These are phyloP conservation scores for Ormyrus nitidulus DNA, from an alignment of 2,888 invertebrate species.

Conservation along the genomic window DNA sequence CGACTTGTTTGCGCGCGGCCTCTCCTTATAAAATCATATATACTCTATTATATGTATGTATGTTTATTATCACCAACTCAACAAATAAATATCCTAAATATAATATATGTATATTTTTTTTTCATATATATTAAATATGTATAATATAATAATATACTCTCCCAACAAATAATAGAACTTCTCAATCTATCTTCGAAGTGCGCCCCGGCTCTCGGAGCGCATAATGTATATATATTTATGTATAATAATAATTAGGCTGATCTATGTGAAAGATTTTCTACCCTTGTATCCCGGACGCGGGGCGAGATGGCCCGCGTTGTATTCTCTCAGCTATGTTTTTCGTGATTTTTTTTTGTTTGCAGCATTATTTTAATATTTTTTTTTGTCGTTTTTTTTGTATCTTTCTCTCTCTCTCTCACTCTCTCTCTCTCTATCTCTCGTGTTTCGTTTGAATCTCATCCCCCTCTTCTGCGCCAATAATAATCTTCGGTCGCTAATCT, in stretches of 20 bases:
- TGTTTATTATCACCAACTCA: conserved; percentile 70
- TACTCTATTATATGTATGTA: conserved; percentile 60
- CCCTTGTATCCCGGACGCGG: conserved; percentile 73
- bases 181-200: conserved; percentile 33
- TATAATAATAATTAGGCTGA: conserved; percentile 65
- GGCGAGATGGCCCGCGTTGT: conserved; percentile 2
- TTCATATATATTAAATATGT: conserved; percentile 67
- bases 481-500: conserved; percentile 15
- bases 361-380: conserved; percentile 53
- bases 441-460: conserved; percentile 40
- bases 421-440: conserved; percentile 21
- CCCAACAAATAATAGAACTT: conserved; percentile 73
- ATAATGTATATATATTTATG: conserved; percentile 55
- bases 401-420: no score
- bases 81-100: conserved; percentile 75
- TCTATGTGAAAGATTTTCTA: conserved; percentile 69
- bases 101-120: conserved; percentile 70
- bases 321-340: conserved; percentile 47
- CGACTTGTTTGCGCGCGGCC: conserved; percentile 42
- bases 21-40: conserved; percentile 63
- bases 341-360: conserved; percentile 54
- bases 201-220: conserved; percentile 46
- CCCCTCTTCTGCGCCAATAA: background rate
- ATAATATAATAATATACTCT: conserved; percentile 70
- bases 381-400: conserved; percentile 35